These are phyloP conservation scores for Colaptes auratus DNA, from an alignment of 2,113 vertebrate genomes.

Conservation along the genomic window DNA sequence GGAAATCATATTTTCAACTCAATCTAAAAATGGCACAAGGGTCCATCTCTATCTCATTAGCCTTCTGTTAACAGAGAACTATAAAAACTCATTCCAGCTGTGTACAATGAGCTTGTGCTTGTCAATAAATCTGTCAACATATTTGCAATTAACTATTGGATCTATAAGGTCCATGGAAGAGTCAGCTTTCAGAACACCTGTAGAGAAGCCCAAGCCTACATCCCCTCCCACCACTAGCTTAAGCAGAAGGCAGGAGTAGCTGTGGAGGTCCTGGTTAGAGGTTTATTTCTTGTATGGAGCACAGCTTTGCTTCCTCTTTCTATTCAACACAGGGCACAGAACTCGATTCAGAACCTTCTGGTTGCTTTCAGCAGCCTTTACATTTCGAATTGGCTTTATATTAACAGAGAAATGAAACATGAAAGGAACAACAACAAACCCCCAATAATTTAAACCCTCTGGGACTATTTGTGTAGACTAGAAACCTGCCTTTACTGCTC, in stretches of 20 bases:
- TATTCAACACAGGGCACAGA: neutral
- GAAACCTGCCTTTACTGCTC: neutral
- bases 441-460: neutral
- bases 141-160: neutral
- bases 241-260: neutral
- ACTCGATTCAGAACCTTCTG: neutral
- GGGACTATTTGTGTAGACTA: neutral
- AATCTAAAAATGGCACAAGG: neutral
- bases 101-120: neutral
- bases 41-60: neutral
- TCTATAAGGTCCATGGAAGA: accelerated
- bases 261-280: neutral
- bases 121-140: neutral
- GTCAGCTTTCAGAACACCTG: neutral
- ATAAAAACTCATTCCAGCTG: neutral
- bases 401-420: neutral
- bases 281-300: neutral
- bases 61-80: neutral
- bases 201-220: neutral
- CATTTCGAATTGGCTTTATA: neutral
- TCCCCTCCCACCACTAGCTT: neutral
- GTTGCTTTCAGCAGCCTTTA: neutral
- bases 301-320: neutral
- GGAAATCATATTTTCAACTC: neutral
- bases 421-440: neutral